A percentile compares a stretch with the other conserved stretches of the same genome.
phyloP scores from a whole-genome alignment of 2,797 vertebrate species.

The Sebastes hubbsi region DNA sequence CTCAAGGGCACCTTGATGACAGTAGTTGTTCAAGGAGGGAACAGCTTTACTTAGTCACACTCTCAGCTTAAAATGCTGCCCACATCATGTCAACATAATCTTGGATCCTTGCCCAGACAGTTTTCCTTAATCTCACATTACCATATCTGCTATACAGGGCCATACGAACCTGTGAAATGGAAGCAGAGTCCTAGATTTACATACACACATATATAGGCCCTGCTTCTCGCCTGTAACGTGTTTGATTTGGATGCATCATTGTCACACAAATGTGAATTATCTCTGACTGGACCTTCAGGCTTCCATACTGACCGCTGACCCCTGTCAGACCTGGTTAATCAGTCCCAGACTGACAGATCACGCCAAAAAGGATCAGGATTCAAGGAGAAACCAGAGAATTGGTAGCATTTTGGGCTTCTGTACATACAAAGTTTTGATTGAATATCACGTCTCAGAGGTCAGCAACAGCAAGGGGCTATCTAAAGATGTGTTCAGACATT shows the following conservation, averaged over 20 bases:
- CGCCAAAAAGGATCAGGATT: not conserved
- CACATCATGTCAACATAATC: constrained; percentile 52
- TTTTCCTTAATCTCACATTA: constrained; percentile 66
- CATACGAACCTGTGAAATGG: constrained; percentile 25
- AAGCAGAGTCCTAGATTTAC: constrained; percentile 14
- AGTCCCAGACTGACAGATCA: not conserved
- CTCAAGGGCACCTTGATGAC: constrained; percentile 56
- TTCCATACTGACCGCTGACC: constrained; percentile 21
- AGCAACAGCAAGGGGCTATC: not conserved
- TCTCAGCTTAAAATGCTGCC: constrained; percentile 43
- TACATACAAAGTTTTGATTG: not conserved
- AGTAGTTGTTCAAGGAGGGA: constrained; percentile 38
- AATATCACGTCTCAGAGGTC: not conserved
- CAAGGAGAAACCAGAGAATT: not conserved
- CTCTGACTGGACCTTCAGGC: constrained; percentile 36
- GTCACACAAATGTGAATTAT: constrained; percentile 17
- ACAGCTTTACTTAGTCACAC: constrained; percentile 44
- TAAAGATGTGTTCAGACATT: not conserved
- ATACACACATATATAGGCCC: not conserved
- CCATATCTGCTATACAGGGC: constrained; percentile 45
- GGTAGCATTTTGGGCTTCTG: not conserved
- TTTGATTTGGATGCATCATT: not conserved
- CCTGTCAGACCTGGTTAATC: constrained; percentile 5
- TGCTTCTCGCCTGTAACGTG: not conserved
- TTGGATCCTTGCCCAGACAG: constrained; percentile 47